Base-by-base conservation (phyloP, 2,113 vertebrate genomes). In the Riparia riparia region DNA sequence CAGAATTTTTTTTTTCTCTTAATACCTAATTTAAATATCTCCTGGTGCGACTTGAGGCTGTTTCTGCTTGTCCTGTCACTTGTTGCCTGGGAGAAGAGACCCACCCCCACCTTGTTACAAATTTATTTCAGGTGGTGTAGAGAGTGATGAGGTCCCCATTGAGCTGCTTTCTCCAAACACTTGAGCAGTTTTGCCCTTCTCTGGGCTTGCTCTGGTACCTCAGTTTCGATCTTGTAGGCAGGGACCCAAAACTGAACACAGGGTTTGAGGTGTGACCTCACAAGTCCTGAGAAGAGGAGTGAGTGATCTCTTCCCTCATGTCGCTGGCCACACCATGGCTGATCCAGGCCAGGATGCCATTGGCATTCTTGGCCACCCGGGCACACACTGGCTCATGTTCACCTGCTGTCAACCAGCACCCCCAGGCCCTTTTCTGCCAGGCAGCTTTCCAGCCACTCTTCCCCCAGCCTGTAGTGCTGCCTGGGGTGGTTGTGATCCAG, bases 91-190 rank as follows among this genome's bases (percentile, higher is more conserved):
- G 31, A 44, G 34, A 44, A 26, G 34, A 82, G 56, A 29, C 56
- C 22, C 1, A 18, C 2, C 1, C 5, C 10, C 17, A 39, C n/a
- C 26, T 82, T 5, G 5, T 12, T n/a, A 22, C 10, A 31, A 4
- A 44, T 39, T 60, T 8, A 31, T 39, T 60, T 39, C 26, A 34
- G 51, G 19, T 39, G 12, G 7, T 77, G 41, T 49, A 54, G 63
- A 49, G 69, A 17, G 8, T 25, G 10, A 17, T 17, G 32, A 42
- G 16, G 26, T 65, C 45, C 17, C 39, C 18, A 24, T 7, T 54
- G n/a, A 90, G 34, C 45, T 51, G 39, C 34, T 14, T 81, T 81
- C n/a, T 65, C 37, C 18, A 29, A 10, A 6, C 39, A 6, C 9
- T 58, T 71, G 31, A 29, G 13, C n/a, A 70, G 21, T 19, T 37